Evolutionary conservation across 2,888 invertebrate species (phyloP), one percentile per base, ranked within the genome.

Genomic region (Limnephilus lunatus): DNA sequence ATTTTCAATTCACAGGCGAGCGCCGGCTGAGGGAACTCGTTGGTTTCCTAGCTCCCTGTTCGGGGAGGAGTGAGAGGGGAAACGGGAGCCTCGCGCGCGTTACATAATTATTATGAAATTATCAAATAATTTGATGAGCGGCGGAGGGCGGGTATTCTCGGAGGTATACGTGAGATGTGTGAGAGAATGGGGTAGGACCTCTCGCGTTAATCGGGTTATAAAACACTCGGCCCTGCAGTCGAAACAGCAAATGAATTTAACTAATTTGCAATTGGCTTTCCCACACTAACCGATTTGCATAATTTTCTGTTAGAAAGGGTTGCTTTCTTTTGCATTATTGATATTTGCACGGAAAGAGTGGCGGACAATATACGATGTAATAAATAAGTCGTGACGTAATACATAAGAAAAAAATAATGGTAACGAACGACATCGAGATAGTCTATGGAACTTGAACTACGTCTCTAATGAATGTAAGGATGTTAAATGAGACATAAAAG

Each of bases 61-160:
- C 80, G 68, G 25, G 25, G 25, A 68, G 68, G 9, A n/a, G 68
- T 0, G 53, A 19, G 14, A 1, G 53, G 53, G 68, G 68, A 25
- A 68, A 25, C 7, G 25, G 68, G 68, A 68, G 68, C n/a, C 68
- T 81, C 81, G 89, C 92, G 95, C 95, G 95, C 95, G 95, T 95
- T 95, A 95, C 95, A 95, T 96, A 96, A 96, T 96, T 96, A 96
- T 96, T 96, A 96, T 96, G 96, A 96, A 96, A 96, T 96, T 96
- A 95, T 95, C 95, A 95, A 96, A 96, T 96, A 96, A 96, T 96
- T 93, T 93, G 93, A 93, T 92, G 93, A 93, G 93, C 81, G 89
- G 80, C 85, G 91, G 91, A 86, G 91, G 90, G 85, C 87, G 48
- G 91, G 83, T 85, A 92, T 91, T 44, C 92, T 90, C 91, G 31